Percentiles rank a stretch among this genome's conserved stretches.
phyloP scores from a whole-genome alignment of 2,797 vertebrate genomes.

The Kryptolebias ocellatus region DNA sequence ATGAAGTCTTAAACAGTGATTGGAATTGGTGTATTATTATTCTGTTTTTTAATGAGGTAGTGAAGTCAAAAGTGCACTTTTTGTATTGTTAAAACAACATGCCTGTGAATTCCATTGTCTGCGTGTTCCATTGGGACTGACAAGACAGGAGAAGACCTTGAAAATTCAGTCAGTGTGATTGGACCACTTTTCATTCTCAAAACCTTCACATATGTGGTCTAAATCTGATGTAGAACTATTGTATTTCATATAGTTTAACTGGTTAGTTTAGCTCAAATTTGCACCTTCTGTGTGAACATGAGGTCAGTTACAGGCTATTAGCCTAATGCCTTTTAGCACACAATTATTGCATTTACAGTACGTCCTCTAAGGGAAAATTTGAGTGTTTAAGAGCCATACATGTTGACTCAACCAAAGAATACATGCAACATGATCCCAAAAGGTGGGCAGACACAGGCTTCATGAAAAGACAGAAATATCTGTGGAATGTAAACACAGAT shows the following conservation, averaged over 20 bases:
- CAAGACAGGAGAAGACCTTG: constrained; percentile 5
- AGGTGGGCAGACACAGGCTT: constrained; percentile 34
- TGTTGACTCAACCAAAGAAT: constrained; percentile 25
- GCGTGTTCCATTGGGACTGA: constrained; percentile 2
- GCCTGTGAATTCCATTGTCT: background rate
- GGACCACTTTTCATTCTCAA: constrained; percentile 25
- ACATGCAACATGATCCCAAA: constrained; percentile 14
- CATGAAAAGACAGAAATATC: constrained; percentile 29
- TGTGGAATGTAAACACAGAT: constrained; percentile 65
- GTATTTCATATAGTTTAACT: constrained; percentile 31
- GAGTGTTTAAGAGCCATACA: constrained; percentile 9
- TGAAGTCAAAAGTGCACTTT: too few species aligned
- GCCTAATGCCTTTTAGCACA: background rate
- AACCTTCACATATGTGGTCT: constrained; percentile 44
- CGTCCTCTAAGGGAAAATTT: constrained; percentile 4
- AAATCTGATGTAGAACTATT: constrained; percentile 45
- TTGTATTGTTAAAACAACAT: too few species aligned
- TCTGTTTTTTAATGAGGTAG: too few species aligned
- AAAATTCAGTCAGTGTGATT: constrained; percentile 36
- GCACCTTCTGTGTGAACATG: constrained; percentile 1
- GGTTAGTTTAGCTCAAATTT: constrained; percentile 39
- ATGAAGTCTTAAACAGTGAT: background rate
- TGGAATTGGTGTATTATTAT: too few species aligned
- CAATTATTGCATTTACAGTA: constrained; percentile 28
- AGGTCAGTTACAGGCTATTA: constrained; percentile 3